These are phyloP conservation scores for Ormyrus rosae DNA, from an alignment of 2,888 invertebrate genomes.

Conservation along the genomic window DNA sequence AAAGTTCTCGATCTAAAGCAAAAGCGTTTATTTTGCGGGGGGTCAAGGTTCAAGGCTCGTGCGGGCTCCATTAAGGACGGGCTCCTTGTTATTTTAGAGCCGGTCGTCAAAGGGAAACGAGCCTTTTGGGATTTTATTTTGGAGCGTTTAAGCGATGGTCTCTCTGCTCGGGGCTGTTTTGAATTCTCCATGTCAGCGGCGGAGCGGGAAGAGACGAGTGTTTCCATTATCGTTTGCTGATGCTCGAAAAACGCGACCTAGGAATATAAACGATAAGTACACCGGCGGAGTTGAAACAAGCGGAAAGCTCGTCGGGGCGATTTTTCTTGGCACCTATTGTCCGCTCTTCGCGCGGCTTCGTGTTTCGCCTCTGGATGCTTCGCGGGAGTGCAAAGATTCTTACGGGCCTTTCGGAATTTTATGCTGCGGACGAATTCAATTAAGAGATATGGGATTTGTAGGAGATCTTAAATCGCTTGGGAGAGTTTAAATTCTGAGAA, in stretches of 20 bases:
- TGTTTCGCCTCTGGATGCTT: no score
- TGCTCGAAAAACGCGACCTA: slow-evolving; percentile 24
- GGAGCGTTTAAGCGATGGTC: slow-evolving; percentile 16
- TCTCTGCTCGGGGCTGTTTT: slow-evolving; percentile 27
- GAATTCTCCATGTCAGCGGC: slow-evolving; percentile 34
- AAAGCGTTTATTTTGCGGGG: slow-evolving; percentile 19
- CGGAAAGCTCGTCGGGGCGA: slow-evolving; percentile 2
- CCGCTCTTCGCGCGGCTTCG: neutral
- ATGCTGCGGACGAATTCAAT: no score
- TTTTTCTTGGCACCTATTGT: slow-evolving; percentile 23
- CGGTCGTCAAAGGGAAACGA: slow-evolving; percentile 38
- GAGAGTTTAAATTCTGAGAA: no score
- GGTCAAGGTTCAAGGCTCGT: slow-evolving; percentile 4
- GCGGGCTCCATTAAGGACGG: slow-evolving; percentile 8
- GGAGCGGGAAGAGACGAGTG: neutral
- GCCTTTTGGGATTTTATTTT: slow-evolving; percentile 45
- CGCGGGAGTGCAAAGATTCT: no score
- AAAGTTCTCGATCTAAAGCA: neutral
- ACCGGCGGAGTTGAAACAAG: slow-evolving; percentile 16
- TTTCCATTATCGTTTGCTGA: slow-evolving; percentile 36
- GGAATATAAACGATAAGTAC: slow-evolving; percentile 32
- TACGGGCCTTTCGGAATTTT: no score
- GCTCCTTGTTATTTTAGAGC: slow-evolving; percentile 38
- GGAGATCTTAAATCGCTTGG: slow-evolving; percentile 11
- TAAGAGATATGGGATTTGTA: neutral